Percentiles rank a stretch among this genome's conserved stretches.
phyloP scores from a whole-genome alignment of 1,140 invertebrate species.

The Choristoneura fumiferana region DNA sequence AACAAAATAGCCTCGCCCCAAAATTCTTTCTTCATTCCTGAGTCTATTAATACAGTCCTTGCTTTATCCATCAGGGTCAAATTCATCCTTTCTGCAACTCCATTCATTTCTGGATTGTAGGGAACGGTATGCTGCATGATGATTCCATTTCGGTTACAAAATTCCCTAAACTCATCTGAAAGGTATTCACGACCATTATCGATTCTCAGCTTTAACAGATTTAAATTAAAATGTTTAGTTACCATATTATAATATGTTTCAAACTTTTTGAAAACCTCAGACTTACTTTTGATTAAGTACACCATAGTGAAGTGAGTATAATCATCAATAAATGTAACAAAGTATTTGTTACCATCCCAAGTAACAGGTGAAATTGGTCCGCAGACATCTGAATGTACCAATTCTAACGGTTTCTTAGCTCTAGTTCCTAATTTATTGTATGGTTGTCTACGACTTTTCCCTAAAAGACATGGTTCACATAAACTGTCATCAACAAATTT shows the following conservation, averaged over 20 bases:
- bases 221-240: conserved; percentile 31
- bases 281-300: conserved; percentile 34
- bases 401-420: conserved; percentile 34
- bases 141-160: conserved; percentile 35
- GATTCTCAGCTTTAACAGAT: conserved; percentile 31
- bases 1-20: conserved; percentile 45
- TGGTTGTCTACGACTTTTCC: conserved; percentile 32
- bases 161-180: conserved; percentile 31
- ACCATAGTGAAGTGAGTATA: conserved; percentile 50
- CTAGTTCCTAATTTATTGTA: conserved; percentile 34
- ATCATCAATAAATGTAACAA: conserved; percentile 61
- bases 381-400: conserved; percentile 56
- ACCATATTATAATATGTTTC: conserved; percentile 34
- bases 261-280: conserved; percentile 43
- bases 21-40: conserved; percentile 34
- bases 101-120: conserved; percentile 60
- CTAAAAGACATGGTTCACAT: conserved; percentile 33
- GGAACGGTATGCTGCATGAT: conserved; percentile 33
- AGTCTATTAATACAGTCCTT: conserved; percentile 47
- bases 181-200: conserved; percentile 49
- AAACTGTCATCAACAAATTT: conserved; percentile 21
- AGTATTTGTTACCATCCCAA: conserved; percentile 45
- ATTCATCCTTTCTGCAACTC: conserved; percentile 58
- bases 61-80: conserved; percentile 51
- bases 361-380: conserved; percentile 46